Evolutionary conservation across 2,888 invertebrate species (phyloP), one percentile per base, ranked within the genome.

Genomic region (Tribolium freemani): DNA sequence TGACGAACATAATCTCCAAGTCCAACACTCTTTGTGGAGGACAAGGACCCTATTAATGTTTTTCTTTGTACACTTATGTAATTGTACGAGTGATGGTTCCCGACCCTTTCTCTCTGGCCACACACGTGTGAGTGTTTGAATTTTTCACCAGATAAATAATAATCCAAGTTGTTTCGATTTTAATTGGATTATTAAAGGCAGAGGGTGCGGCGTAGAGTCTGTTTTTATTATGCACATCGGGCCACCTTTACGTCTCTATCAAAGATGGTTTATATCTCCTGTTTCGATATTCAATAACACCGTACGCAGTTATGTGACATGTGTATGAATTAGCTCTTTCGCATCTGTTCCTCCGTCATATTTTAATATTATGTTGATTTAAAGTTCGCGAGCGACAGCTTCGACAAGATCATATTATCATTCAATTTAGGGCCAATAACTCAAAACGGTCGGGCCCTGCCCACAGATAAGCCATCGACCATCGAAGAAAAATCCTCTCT

Each of bases 21-120:
- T 77, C 77, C 77, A 77, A 77, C 70, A 77, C 73, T 77, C 77
- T 75, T 77, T 73, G 73, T 69, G 63, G 77, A 75, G 79, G 76
- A 79, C 79, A 79, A 79, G 77, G 77, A 79, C 77, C 79, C 76
- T 79, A 77, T 77, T 74, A 74, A 31, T 72, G n/a, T 68, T 46
- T 72, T 72, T 69, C 71, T 77, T 77, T 74, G 72, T 71, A 61
- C 71, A 71, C 70, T 77, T 77, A 74, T 74, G 69, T 78, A 78
- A 57, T 57, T 68, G 68, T 50, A 21, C 38, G 5, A 9, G 21
- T 26, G 16, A 16, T 16, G 6, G 8, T 8, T 51, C 31, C 44
- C 51, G 38, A 63, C 63, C 63, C 63, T 63, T 53, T 60, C 26
- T 31, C 6, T 53, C 9, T 1, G 6, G 56, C 56, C 8, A 48